phyloP scores from a whole-genome alignment of 2,797 vertebrate genomes.

The Pipistrellus pipistrellus region DNA sequence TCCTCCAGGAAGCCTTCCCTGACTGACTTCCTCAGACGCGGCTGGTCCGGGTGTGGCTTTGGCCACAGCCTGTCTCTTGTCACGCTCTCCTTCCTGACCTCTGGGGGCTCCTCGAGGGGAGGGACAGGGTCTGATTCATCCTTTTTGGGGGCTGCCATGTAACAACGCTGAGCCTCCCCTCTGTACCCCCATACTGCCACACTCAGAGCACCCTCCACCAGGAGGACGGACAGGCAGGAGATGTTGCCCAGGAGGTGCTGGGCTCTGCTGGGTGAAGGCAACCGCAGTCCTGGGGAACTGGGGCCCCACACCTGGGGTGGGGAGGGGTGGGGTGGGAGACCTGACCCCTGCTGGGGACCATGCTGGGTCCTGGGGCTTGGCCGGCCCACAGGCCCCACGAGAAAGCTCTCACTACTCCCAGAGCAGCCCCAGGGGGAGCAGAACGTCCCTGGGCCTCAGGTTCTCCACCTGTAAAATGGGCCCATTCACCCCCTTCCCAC shows the following conservation, averaged over 20 bases:
- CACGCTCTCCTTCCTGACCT: not conserved
- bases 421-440: not conserved
- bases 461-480: constrained; percentile 10
- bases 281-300: not conserved
- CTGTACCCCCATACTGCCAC: not conserved
- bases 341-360: not conserved
- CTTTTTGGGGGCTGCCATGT: not conserved
- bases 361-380: not conserved
- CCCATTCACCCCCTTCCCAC: not conserved
- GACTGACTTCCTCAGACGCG: not conserved
- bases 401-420: not conserved
- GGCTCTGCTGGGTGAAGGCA: not conserved
- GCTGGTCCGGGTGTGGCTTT: not conserved
- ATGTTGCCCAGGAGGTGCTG: not conserved
- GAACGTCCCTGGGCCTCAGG: not conserved
- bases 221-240: not conserved
- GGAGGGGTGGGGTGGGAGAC: too few species aligned
- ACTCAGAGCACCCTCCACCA: not conserved
- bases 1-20: constrained; percentile 29
- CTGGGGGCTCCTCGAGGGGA: not conserved
- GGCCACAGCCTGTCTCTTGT: not conserved
- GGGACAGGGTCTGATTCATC: not conserved
- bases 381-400: not conserved
- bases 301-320: not conserved
- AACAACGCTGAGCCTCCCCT: not conserved